Conservation (phyloP, 2,113 vertebrate genomes). For the Heptranchias perlo region DNA sequence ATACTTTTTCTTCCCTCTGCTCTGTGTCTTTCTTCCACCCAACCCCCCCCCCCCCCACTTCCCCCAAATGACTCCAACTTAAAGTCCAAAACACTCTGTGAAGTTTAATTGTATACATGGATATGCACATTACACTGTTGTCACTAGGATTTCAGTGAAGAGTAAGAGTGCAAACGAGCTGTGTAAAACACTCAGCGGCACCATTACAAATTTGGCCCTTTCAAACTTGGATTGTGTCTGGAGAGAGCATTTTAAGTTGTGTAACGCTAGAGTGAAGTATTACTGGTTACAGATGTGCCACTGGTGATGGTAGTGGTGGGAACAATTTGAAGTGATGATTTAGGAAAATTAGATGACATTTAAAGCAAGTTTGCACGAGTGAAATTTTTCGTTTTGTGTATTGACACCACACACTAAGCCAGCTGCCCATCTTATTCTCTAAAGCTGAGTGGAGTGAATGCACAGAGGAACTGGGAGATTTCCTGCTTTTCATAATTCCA, state of each 20-base stretch:
- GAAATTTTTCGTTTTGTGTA: neutral
- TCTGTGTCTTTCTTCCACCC: too few relatives aligned
- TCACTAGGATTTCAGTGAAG: too few relatives aligned
- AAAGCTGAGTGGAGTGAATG: neutral
- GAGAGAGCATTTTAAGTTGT: too few relatives aligned
- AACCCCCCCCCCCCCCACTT: too few relatives aligned
- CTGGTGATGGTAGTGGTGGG: too few relatives aligned
- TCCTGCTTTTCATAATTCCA: neutral
- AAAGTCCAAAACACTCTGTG: neutral
- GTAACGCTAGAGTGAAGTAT: too few relatives aligned
- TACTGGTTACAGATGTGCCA: too few relatives aligned
- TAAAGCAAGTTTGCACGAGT: neutral
- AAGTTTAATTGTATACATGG: neutral
- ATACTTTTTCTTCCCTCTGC: too few relatives aligned
- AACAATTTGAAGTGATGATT: neutral
- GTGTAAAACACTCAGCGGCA: neutral
- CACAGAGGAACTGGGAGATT: neutral
- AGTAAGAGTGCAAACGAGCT: too few relatives aligned
- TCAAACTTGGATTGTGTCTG: too few relatives aligned
- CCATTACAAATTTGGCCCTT: neutral
- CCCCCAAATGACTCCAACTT: too few relatives aligned
- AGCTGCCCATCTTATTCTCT: neutral
- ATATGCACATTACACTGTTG: neutral
- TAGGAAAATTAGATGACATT: neutral
- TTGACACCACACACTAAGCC: neutral